Conservation (phyloP, 2,797 vertebrate species). For the Gallinago stenura region DNA sequence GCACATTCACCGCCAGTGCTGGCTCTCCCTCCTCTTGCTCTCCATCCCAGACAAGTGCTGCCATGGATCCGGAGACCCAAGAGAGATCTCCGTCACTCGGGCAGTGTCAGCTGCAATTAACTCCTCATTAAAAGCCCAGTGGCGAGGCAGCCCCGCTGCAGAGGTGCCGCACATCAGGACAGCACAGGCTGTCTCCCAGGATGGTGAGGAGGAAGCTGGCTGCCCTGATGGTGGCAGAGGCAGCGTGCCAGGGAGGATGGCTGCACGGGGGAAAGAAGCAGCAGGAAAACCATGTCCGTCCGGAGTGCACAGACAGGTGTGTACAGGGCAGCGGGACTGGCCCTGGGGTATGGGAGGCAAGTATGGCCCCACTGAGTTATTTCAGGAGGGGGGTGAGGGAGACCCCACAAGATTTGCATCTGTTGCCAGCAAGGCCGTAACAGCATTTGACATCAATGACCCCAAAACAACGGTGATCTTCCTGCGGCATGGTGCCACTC, state of each 20-base stretch:
- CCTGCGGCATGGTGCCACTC: not conserved
- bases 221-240: not conserved
- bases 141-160: not conserved
- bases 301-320: no score
- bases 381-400: not conserved
- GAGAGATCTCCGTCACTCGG: not conserved
- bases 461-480: rapidly evolving
- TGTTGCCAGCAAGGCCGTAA: not conserved
- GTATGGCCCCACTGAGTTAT: not conserved
- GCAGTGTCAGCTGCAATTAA: not conserved
- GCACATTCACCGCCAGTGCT: not conserved
- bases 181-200: not conserved
- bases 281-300: not conserved
- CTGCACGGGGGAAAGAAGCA: rapidly evolving
- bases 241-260: rapidly evolving
- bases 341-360: rapidly evolving
- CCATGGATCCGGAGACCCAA: not conserved
- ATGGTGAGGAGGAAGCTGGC: not conserved
- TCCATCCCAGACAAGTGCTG: not conserved
- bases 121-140: not conserved
- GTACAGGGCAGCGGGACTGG: not conserved
- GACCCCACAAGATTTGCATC: not conserved
- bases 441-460: not conserved
- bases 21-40: not conserved
- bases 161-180: not conserved